Evolutionary conservation across 2,113 vertebrate species (phyloP).

Genomic region (Barbus barbus): DNA sequence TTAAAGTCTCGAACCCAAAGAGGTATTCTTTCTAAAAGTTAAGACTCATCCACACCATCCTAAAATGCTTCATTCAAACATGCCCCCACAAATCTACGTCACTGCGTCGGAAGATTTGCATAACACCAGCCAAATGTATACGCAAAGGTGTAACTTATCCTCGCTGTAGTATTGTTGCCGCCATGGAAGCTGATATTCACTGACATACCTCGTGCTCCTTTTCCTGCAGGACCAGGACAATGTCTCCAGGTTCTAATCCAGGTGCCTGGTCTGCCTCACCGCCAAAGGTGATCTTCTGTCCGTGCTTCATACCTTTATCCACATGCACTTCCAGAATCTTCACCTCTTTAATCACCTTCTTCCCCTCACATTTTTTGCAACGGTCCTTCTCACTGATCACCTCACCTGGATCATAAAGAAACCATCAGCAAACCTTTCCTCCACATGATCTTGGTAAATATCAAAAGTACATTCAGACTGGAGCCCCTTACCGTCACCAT

Average conservation of each 20-base stretch:
- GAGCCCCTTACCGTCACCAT: constrained; percentile 87
- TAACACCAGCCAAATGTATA: too few species aligned
- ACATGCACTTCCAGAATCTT: constrained; percentile 99
- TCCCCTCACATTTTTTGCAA: constrained; percentile 99
- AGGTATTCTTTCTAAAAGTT: too few species aligned
- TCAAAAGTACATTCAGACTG: background rate
- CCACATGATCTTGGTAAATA: too few species aligned
- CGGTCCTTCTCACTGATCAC: constrained; percentile 99
- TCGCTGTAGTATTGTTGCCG: too few species aligned
- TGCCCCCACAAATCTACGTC: too few species aligned
- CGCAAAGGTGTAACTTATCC: too few species aligned
- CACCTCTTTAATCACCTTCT: constrained; percentile 97
- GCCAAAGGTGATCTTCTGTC: constrained; percentile 95
- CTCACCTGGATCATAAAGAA: constrained; percentile 79
- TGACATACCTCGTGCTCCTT: constrained; percentile 91
- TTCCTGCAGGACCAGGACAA: constrained; percentile 94
- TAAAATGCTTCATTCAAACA: too few species aligned
- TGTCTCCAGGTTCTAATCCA: constrained; percentile 93
- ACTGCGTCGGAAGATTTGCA: too few species aligned
- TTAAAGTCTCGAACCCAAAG: too few species aligned
- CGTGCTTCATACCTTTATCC: constrained; percentile 99
- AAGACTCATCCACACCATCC: too few species aligned
- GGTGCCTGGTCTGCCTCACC: constrained; percentile 98
- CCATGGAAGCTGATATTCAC: too few species aligned
- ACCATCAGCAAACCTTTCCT: background rate